Base-by-base conservation (phyloP, 2,888 invertebrate species). In the Augiades crinisus region DNA sequence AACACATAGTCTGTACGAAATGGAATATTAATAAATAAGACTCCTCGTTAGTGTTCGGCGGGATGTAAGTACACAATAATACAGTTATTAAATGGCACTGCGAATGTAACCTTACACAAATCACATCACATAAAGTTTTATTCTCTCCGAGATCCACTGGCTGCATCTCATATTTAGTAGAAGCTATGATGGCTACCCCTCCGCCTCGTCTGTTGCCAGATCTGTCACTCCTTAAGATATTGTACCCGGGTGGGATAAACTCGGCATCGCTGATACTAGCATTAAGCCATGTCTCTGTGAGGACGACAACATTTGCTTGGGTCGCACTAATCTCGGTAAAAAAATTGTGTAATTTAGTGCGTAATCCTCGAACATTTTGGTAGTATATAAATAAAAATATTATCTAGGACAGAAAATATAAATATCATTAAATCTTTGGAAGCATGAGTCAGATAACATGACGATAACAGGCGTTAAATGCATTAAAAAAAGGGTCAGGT, bases 401-500 rank as follows among this genome's bases (percentile, higher is more conserved):
- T n/a, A n/a, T n/a, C n/a, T n/a, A n/a, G n/a, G n/a, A n/a, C n/a
- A n/a, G n/a, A n/a, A n/a, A n/a, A n/a, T n/a, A n/a, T n/a, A n/a
- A n/a, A n/a, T n/a, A n/a, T n/a, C n/a, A n/a, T n/a, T n/a, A n/a
- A n/a, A n/a, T n/a, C n/a, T n/a, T n/a, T n/a, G n/a, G n/a, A n/a
- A n/a, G n/a, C n/a, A n/a, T n/a, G n/a, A n/a, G n/a, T n/a, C n/a
- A n/a, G n/a, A n/a, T n/a, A n/a, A n/a, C n/a, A n/a, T n/a, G n/a
- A 37, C 17, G 24, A 13, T 45, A 34, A 6, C 21, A 36, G n/a
- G 8, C 24, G 36, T 22, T 41, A 49, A 49, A 40, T 40, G 31
- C 47, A 47, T 37, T 49, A 43, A 50, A 43, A 44, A 49, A 50
- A 21, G 30, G 43, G 33, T 34, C 24, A 4, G 21, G n/a, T n/a